These are phyloP conservation scores for Calliopsis andreniformis DNA, from an alignment of 1,140 invertebrate species.

Conservation along the genomic window DNA sequence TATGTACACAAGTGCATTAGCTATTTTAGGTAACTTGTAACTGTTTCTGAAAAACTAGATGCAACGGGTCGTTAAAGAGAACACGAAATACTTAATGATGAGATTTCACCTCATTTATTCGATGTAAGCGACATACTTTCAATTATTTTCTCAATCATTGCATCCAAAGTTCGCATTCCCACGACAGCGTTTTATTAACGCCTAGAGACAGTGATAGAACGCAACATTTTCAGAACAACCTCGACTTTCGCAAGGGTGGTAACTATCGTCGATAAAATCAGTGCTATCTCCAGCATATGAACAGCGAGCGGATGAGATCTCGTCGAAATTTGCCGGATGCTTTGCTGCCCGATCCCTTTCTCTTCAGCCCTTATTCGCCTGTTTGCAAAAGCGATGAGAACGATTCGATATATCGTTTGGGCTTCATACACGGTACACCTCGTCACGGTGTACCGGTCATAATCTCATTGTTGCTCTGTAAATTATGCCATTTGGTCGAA, in stretches of 20 bases:
- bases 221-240: too few species aligned
- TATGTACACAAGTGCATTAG: too few species aligned
- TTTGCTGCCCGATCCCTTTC: conserved; percentile 77
- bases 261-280: conserved; percentile 44
- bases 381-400: conserved; percentile 76
- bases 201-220: too few species aligned
- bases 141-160: too few species aligned
- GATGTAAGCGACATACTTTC: too few species aligned
- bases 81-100: too few species aligned
- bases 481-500: conserved; percentile 39
- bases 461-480: conserved; percentile 52
- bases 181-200: too few species aligned
- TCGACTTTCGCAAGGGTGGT: conserved; percentile 41
- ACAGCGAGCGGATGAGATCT: conserved; percentile 73
- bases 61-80: too few species aligned
- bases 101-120: too few species aligned
- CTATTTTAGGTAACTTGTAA: too few species aligned
- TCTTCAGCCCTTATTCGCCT: conserved; percentile 74
- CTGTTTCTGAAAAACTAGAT: too few species aligned
- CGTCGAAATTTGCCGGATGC: conserved; percentile 79
- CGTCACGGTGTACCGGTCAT: conserved; percentile 42
- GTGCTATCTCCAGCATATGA: conserved; percentile 60
- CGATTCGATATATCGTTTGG: conserved; percentile 76
- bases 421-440: conserved; percentile 63
- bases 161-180: too few species aligned